Evolutionary conservation across 2,797 vertebrate species (phyloP).

Genomic region (Eutrigla gurnardus): DNA sequence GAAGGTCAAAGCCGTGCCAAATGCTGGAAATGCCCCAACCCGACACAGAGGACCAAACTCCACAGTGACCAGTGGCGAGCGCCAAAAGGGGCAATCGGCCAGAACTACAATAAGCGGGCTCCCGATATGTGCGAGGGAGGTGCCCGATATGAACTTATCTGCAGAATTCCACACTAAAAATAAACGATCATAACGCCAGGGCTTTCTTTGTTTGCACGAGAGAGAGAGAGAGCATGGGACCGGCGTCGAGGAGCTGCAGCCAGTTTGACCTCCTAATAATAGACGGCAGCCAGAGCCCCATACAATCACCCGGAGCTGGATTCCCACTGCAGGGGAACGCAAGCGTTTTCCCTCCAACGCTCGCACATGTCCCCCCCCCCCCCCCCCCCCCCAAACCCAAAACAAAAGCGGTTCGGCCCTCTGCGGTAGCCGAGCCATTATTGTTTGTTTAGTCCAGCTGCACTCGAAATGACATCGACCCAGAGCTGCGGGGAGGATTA

Average conservation of each 20-base stretch:
- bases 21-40: constrained; percentile 62
- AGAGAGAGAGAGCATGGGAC: constrained; percentile 34
- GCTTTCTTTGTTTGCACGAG: constrained; percentile 66
- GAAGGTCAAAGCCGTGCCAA: constrained; percentile 50
- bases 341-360: constrained; percentile 51
- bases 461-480: constrained; percentile 74
- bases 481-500: constrained; percentile 69
- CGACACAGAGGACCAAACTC: constrained; percentile 53
- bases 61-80: constrained; percentile 14
- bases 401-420: constrained; percentile 55
- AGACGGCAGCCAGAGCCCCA: constrained; percentile 63
- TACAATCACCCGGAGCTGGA: constrained; percentile 56
- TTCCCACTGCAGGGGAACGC: constrained; percentile 53
- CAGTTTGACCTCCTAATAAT: constrained; percentile 68
- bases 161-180: constrained; percentile 65
- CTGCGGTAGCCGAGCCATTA: constrained; percentile 59
- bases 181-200: constrained; percentile 66
- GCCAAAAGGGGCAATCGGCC: constrained; percentile 63
- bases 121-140: constrained; percentile 37
- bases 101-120: constrained; percentile 65
- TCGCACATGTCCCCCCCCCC: constrained; percentile 23
- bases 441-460: constrained; percentile 72
- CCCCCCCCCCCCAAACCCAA: not conserved
- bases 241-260: constrained; percentile 53
- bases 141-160: constrained; percentile 68